Base-by-base conservation (phyloP, 1,140 invertebrate species). In the Piezodorus guildinii region DNA sequence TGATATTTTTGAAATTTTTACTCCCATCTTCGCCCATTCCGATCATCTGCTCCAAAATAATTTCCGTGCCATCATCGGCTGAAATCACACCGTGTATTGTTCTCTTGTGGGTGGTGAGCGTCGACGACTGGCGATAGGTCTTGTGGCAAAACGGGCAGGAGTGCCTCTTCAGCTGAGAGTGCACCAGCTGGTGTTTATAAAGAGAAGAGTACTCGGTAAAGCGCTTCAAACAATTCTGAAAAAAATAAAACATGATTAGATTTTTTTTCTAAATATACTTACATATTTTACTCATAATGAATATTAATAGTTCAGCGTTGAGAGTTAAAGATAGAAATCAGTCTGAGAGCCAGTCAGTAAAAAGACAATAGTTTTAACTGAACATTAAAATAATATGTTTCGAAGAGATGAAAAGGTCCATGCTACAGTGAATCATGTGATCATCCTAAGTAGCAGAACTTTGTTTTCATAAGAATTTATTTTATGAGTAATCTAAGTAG, bases 161-260 rank as follows among this genome's bases (percentile, higher is more conserved):
- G 66, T 83, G 85, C 19, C 81, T 80, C 68, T 82, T 83, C 62
- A 78, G 75, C 62, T 82, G 79, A 5, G 81, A 81, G 69, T 85
- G 83, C 19, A 85, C 84, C 27, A 85, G 77, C 71, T 85, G 81
- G 73, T 87, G 85, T 72, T 87, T 87, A 71, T 86, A 87, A 17
- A 87, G 76, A 69, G 83, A 85, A 52, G 85, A 87, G 71, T 87
- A 87, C 71, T 87, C 85, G 3, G 85, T 87, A 68, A 87, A 87
- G 43, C 82, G 75, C 71, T 83, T 84, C 10, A 79, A 79, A 74
- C 85, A 87, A 62, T 80, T 82, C 73, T 82, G 70, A 25, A 78
- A 62, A 64, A 4, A 60, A 68, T 3, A 52, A 8, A 52, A 52
- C 3, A 46, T 3, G 14, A 46, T 52, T 51, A 19, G 23, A 61